Percentiles rank a stretch among this genome's conserved stretches.
Evolutionary conservation across 2,113 vertebrate genomes (phyloP).

Genomic region (Neoarius graeffei): DNA sequence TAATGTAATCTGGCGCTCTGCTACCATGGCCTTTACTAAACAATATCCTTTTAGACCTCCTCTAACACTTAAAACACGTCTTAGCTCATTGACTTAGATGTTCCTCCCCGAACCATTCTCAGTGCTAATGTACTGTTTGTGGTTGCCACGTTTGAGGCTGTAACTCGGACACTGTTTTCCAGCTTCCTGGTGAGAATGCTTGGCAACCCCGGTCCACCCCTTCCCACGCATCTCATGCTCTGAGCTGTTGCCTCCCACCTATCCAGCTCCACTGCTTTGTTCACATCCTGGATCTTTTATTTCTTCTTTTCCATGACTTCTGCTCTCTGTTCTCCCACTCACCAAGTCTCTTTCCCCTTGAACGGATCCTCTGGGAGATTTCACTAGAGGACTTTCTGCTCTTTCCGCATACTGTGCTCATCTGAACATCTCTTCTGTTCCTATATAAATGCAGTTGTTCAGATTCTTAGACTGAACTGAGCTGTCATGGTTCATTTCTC

Average conservation of each 20-base stretch:
- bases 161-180: constrained; percentile 23
- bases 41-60: background rate
- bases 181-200: constrained; percentile 46
- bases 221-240: constrained; percentile 51
- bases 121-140: background rate
- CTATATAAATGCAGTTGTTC: constrained; percentile 4
- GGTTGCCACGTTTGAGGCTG: constrained; percentile 23
- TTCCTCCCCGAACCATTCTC: background rate
- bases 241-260: constrained; percentile 50
- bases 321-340: constrained; percentile 40
- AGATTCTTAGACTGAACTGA: background rate
- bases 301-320: constrained; percentile 48
- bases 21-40: background rate
- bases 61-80: background rate
- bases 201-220: constrained; percentile 50
- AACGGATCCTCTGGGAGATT: constrained; percentile 23
- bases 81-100: background rate
- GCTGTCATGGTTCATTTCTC: background rate
- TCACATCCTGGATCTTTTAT: constrained; percentile 47
- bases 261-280: constrained; percentile 37
- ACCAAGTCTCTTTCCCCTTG: constrained; percentile 19
- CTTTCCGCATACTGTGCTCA: background rate
- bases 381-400: constrained; percentile 20
- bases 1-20: background rate
- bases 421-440: constrained; percentile 17